phyloP scores from a whole-genome alignment of 2,113 vertebrate species.

The Benthochromis sp. region DNA sequence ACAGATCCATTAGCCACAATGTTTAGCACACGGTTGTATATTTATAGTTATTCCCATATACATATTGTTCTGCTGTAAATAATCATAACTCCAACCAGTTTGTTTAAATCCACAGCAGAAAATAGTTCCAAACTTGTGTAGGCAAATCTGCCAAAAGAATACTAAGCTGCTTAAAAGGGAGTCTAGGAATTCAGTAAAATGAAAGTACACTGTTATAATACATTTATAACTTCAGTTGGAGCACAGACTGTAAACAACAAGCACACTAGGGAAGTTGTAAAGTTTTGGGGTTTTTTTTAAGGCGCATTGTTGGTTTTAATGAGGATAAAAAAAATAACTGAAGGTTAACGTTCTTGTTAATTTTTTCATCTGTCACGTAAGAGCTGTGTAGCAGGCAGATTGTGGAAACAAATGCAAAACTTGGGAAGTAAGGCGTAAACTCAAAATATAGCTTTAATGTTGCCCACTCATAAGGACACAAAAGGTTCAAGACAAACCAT shows the following conservation, averaged over 20 bases:
- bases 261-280: not conserved
- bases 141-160: not conserved
- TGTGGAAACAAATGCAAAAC: not conserved
- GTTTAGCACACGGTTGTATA: not conserved
- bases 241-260: not conserved
- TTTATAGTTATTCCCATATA: not conserved
- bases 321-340: not conserved
- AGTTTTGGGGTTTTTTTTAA: accelerated
- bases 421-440: not conserved
- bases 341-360: not conserved
- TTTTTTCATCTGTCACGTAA: not conserved
- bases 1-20: not conserved
- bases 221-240: not conserved
- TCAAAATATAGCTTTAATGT: not conserved
- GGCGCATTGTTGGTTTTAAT: not conserved
- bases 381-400: not conserved
- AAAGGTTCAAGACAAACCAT: not conserved
- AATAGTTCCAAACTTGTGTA: not conserved
- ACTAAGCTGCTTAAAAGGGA: not conserved
- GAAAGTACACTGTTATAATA: not conserved
- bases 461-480: not conserved
- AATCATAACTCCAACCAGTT: not conserved
- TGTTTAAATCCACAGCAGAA: not conserved
- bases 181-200: not conserved
- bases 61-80: not conserved